A percentile compares a stretch with the other conserved stretches of the same genome.
These are phyloP conservation scores for Frankliniella fusca DNA, from an alignment of 2,888 invertebrate species.

Conservation along the genomic window DNA sequence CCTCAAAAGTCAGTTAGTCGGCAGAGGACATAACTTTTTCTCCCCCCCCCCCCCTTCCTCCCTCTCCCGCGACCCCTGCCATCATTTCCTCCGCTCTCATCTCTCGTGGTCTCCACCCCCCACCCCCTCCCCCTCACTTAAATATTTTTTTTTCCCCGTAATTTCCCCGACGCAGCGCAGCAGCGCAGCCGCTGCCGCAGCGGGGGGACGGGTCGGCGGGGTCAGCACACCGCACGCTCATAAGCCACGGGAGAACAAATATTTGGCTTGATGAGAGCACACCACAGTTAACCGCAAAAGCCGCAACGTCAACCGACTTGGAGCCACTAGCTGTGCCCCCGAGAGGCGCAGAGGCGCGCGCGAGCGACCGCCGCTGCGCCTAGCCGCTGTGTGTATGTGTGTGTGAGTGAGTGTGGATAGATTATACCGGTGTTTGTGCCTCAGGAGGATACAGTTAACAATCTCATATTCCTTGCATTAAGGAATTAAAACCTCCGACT, in stretches of 20 bases:
- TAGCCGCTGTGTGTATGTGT: not conserved
- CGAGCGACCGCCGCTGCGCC: not conserved
- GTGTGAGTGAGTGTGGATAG: not conserved
- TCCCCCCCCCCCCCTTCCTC: not conserved
- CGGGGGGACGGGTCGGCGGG: not conserved
- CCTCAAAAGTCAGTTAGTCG: not conserved
- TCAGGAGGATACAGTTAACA: not conserved
- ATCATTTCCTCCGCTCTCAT: not conserved
- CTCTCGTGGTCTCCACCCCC: not conserved
- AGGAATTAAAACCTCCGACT: not conserved
- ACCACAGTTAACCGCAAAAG: not conserved
- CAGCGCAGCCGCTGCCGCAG: not conserved
- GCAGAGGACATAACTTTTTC: not conserved
- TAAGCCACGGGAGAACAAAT: conserved; percentile 4
- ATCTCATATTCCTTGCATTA: conserved; percentile 11
- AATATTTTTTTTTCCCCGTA: not conserved
- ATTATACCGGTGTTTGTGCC: not conserved
- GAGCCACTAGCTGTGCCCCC: not conserved
- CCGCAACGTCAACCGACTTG: conserved; percentile 10
- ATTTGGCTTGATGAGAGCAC: conserved; percentile 22
- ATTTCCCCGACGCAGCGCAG: not conserved
- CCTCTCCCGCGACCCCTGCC: not conserved
- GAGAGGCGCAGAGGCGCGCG: not conserved
- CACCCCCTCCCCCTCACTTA: not conserved
- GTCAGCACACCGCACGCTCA: not conserved